Conservation (phyloP, 1,140 invertebrate species). For the Acyrthosiphon pisum region DNA sequence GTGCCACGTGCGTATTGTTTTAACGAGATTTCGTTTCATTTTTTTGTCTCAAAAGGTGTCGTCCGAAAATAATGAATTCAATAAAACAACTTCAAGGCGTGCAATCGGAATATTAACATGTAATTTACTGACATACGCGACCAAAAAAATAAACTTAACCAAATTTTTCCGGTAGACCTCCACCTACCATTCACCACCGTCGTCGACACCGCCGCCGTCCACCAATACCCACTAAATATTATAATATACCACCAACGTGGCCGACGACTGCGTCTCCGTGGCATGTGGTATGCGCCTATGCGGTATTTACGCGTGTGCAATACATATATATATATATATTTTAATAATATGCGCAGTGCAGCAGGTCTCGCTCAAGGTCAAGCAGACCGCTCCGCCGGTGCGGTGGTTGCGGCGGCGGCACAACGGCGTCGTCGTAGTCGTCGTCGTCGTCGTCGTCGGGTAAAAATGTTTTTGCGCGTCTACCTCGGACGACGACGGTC, state of each 20-base stretch:
- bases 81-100: too few species aligned
- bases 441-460: not conserved
- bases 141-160: not conserved
- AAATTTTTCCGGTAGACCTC: not conserved
- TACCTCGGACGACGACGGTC: not conserved
- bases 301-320: not conserved
- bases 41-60: too few species aligned
- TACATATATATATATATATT: not conserved
- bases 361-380: constrained; percentile 3
- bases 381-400: not conserved
- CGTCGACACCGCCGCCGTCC: not conserved
- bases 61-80: too few species aligned
- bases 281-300: constrained; percentile 4
- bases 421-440: not conserved
- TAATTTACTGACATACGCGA: not conserved
- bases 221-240: not conserved
- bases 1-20: too few species aligned
- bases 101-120: too few species aligned
- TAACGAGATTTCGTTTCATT: too few species aligned
- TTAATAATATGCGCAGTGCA: not conserved
- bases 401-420: not conserved
- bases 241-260: not conserved
- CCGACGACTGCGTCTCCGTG: not conserved
- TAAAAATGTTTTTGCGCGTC: constrained; percentile 42
- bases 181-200: too few species aligned